These are phyloP conservation scores for Melanotaenia trifasciata DNA, from an alignment of 2,797 vertebrate genomes.

Conservation along the genomic window DNA sequence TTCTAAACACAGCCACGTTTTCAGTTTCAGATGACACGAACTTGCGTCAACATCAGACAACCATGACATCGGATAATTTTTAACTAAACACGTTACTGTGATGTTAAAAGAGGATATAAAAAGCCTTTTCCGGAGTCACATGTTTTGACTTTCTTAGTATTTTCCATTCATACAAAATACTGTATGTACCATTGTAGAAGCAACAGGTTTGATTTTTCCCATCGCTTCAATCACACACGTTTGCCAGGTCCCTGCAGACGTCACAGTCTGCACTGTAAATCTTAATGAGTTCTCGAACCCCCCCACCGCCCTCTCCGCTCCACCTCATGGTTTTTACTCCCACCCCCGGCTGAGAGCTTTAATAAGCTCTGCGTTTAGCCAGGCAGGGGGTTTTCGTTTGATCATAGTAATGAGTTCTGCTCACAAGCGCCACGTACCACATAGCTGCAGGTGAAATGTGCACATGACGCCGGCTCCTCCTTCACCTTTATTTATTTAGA, in stretches of 20 bases:
- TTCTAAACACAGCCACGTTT: too few relatives aligned
- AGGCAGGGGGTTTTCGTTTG: conserved; percentile 76
- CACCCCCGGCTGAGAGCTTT: conserved; percentile 79
- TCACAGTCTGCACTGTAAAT: conserved; percentile 74
- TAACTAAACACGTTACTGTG: too few relatives aligned
- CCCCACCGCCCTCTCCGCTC: conserved; percentile 13
- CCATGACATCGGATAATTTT: too few relatives aligned
- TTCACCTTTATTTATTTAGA: conserved; percentile 64
- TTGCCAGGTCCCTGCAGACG: conserved; percentile 45
- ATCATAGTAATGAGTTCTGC: conserved; percentile 83
- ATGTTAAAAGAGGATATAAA: too few relatives aligned
- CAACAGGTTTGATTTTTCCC: not conserved
- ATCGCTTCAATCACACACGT: conserved; percentile 18
- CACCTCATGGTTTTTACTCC: conserved; percentile 70
- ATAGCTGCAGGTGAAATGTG: conserved; percentile 77
- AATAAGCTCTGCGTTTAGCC: conserved; percentile 78
- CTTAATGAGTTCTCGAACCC: conserved; percentile 68
- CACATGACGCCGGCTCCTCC: conserved; percentile 20
- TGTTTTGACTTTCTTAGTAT: too few relatives aligned
- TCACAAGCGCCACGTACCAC: conserved; percentile 73
- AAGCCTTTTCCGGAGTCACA: too few relatives aligned
- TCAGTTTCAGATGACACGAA: too few relatives aligned
- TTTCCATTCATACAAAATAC: too few relatives aligned
- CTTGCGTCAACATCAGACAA: too few relatives aligned
- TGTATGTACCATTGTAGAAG: too few relatives aligned